Percentiles rank a stretch among this genome's conserved stretches.
These are phyloP conservation scores for Malacosoma neustria DNA, from an alignment of 2,888 invertebrate genomes.

Conservation along the genomic window DNA sequence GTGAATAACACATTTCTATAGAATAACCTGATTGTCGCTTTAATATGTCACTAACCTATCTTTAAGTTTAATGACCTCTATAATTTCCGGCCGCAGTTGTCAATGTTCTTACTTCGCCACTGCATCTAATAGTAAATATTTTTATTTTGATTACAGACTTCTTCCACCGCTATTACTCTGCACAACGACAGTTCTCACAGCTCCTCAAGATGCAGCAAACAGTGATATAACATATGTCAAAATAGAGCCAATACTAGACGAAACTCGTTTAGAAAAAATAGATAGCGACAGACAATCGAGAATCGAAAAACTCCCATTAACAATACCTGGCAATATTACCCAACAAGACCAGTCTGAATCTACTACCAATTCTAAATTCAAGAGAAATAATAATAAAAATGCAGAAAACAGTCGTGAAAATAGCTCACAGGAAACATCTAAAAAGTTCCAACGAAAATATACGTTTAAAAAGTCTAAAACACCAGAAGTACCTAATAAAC, in stretches of 20 bases:
- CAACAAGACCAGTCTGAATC: neutral
- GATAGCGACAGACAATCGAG: conserved; percentile 21
- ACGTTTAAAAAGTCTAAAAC: neutral
- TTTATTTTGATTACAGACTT: conserved; percentile 29
- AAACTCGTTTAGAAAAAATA: conserved; percentile 8
- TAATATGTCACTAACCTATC: no score
- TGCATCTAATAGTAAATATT: neutral
- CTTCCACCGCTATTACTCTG: conserved; percentile 29
- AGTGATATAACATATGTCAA: conserved; percentile 47
- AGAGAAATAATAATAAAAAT: neutral
- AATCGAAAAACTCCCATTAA: conserved; percentile 35
- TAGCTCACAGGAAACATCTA: neutral
- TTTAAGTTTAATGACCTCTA: no score
- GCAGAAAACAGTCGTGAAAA: neutral
- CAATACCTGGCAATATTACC: conserved; percentile 20
- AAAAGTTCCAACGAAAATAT: neutral
- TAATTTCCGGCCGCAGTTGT: no score
- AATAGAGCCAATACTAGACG: conserved; percentile 26
- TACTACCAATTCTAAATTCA: neutral
- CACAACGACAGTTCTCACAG: conserved; percentile 23
- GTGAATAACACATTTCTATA: no score
- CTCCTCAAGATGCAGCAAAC: conserved; percentile 35
- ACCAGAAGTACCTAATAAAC: neutral
- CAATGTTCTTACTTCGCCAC: no score
- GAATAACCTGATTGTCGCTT: no score